Evolutionary conservation across 2,113 vertebrate genomes (phyloP), one percentile per base, ranked within the genome.

Genomic region (Grus americana): DNA sequence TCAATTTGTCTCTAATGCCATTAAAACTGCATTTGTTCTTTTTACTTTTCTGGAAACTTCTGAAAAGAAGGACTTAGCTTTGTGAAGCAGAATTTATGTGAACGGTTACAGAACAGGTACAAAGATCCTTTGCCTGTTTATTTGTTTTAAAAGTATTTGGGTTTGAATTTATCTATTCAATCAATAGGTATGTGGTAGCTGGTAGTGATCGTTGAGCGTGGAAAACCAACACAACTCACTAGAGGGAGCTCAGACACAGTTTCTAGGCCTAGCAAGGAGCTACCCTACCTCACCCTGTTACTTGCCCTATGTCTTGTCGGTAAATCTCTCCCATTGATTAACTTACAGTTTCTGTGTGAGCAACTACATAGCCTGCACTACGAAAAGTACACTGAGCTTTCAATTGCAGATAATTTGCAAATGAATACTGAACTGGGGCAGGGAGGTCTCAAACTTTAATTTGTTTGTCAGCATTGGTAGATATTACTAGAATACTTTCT

Each of bases 191-290:
- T 0, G 4, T 0, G 6, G 47, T 5, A 44, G 13, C 59, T 7
- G 2, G 46, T 7, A 36, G 38, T 1, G 10, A 30, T 7, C 44
- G 74, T 21, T 17, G 47, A 63, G 44, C 1, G 0, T 3, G 34
- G 47, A 44, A 93, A 79, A 30, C 18, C 36, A 71, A 42, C 9
- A 27, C 16, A n/a, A 9, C 7, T 79, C 96, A 49, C 94, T 92
- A 97, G 96, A 94, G 94, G 96, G 96, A 95, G 97, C 92, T 62
- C 86, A 66, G 79, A 50, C 82, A 90, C 58, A 52, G 79, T 63
- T 81, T 57, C 73, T 52, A 75, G 59, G 57, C 19, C 22, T 26
- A 16, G 38, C 36, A 30, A 59, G 29, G 27, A 0, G 26, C 52
- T 44, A 1, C 34, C 13, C 2, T 1, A 16, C 8, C 14, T 83